Base-by-base conservation (phyloP, 2,888 invertebrate genomes). In the Synanthedon formicaeformis region DNA sequence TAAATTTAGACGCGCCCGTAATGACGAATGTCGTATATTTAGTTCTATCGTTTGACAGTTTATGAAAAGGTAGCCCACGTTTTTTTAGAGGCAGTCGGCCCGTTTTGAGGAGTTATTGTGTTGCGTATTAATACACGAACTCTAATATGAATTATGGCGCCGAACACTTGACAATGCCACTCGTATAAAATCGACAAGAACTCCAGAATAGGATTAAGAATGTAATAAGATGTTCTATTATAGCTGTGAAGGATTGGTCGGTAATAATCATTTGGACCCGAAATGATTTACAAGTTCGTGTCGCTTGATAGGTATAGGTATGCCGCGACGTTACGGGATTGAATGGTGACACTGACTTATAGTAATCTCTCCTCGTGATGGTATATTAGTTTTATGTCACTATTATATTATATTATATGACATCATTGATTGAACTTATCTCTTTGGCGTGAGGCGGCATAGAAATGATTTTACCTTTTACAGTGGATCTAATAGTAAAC, bases 1-100 rank as follows among this genome's bases (percentile, higher is more conserved):
- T 78, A 78, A 79, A 80, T 76, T 79, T 77, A 76, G 76, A 74
- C 63, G 63, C 64, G 63, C 68, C 34, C 59, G 69, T 78, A 81
- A 77, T 78, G 79, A 82, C 75, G 72, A 75, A 79, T 78, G 81
- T 72, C 77, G 69, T 81, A 80, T 81, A 78, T 81, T 78, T 77
- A 81, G 74, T 75, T 79, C 66, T 69, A 65, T 57, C 69, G 70
- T 77, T 67, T 73, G 73, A 76, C 73, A 71, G 65, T 64, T 65
- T 66, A 71, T 77, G 77, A 77, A 80, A 76, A 77, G 79, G 75
- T 76, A 75, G 75, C 76, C 63, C 60, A 60, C 62, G 66, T 75
- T 76, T 75, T 76, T 75, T 67, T 69, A 62, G 62, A 65, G n/a
- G 34, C 14, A 13, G 50, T 65, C 74, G 75, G 68, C 57, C 58